Evolutionary conservation across 2,888 invertebrate species (phyloP).

Genomic region (Agriopis leucophaearia): DNA sequence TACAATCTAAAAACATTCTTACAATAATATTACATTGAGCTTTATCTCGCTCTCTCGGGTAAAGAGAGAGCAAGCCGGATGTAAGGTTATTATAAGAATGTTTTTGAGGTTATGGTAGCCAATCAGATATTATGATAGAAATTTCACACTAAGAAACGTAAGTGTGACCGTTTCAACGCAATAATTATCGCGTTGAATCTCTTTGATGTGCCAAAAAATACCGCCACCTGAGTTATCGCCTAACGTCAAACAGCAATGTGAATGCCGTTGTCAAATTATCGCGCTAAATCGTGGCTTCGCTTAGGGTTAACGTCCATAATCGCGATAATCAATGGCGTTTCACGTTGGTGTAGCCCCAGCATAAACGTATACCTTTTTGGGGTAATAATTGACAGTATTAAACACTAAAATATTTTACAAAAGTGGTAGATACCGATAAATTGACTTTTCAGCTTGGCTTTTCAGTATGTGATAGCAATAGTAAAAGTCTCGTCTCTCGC

Average conservation of each 20-base stretch:
- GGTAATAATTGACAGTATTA: background rate
- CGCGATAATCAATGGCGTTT: no score
- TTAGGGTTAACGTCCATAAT: no score
- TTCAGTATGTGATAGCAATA: background rate
- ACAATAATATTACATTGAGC: no score
- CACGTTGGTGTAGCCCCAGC: background rate
- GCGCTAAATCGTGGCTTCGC: background rate
- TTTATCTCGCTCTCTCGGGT: no score
- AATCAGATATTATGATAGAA: no score
- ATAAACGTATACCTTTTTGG: background rate
- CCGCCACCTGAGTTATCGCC: background rate
- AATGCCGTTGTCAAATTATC: background rate
- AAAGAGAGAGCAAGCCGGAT: no score
- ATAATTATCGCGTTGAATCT: background rate
- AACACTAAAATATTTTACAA: constrained; percentile 2
- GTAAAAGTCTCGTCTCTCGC: background rate
- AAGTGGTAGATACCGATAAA: background rate
- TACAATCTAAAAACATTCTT: no score
- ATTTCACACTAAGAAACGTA: no score
- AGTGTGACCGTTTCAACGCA: background rate
- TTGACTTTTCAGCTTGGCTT: background rate
- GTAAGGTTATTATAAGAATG: no score
- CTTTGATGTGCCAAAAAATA: background rate
- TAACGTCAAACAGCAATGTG: background rate
- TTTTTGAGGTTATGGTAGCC: no score